Percentiles rank a stretch among this genome's conserved stretches.
These are phyloP conservation scores for Serinus canaria DNA, from an alignment of 2,113 vertebrate species.

Conservation along the genomic window DNA sequence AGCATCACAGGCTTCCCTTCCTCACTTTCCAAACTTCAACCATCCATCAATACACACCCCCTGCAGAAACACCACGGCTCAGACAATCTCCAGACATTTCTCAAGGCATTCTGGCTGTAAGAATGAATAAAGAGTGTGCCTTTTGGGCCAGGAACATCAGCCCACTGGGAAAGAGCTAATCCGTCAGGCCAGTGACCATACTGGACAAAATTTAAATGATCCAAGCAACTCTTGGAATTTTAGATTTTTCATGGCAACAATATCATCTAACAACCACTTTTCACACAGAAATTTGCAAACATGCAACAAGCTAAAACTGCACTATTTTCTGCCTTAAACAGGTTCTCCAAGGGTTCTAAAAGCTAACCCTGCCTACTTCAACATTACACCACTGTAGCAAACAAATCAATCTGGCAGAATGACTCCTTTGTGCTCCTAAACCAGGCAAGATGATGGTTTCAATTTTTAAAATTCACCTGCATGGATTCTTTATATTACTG, in stretches of 20 bases:
- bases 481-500: neutral
- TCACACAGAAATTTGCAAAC: neutral
- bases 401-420: neutral
- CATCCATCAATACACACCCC: neutral
- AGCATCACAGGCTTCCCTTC: neutral
- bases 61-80: neutral
- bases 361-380: neutral
- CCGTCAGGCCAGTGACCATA: neutral
- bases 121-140: neutral
- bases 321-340: neutral
- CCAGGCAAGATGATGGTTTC: neutral
- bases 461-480: neutral
- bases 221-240: neutral
- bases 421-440: neutral
- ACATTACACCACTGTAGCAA: neutral
- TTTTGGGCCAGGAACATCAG: neutral
- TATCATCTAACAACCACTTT: neutral
- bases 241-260: neutral
- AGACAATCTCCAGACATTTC: neutral
- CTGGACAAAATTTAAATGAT: neutral
- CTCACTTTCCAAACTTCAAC: neutral
- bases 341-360: neutral
- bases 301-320: neutral
- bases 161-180: neutral
- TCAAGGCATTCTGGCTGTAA: neutral